These are phyloP conservation scores for Laothoe populi DNA, from an alignment of 2,888 invertebrate species.

Conservation along the genomic window DNA sequence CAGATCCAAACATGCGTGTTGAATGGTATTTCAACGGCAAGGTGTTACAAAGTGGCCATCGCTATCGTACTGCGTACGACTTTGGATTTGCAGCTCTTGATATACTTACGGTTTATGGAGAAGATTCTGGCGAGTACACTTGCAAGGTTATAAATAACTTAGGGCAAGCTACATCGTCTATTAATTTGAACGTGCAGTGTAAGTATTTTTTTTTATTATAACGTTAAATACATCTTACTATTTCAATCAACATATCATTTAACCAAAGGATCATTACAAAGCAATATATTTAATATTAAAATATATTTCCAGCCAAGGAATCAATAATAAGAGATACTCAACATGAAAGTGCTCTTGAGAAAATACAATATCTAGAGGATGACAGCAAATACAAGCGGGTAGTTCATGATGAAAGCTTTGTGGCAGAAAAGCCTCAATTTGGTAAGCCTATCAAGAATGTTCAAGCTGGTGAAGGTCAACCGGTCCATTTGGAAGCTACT, in stretches of 20 bases:
- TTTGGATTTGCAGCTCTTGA: slow-evolving; percentile 99
- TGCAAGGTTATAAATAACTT: slow-evolving; percentile 94
- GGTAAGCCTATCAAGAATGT: slow-evolving; percentile 94
- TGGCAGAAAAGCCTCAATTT: slow-evolving; percentile 95
- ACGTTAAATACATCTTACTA: neutral
- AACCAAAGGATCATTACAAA: too few species aligned
- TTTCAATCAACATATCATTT: too few species aligned
- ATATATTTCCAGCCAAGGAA: slow-evolving; percentile 87
- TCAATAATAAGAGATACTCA: slow-evolving; percentile 95
- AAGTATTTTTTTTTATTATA: slow-evolving; percentile 64
- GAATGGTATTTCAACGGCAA: slow-evolving; percentile 98
- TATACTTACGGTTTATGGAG: slow-evolving; percentile 95
- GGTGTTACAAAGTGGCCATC: slow-evolving; percentile 93
- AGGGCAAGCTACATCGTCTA: slow-evolving; percentile 93
- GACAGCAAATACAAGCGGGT: slow-evolving; percentile 90
- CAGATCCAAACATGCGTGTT: slow-evolving; percentile 94
- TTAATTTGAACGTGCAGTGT: slow-evolving; percentile 92
- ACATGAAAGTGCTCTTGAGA: slow-evolving; percentile 95
- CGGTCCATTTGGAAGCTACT: slow-evolving; percentile 96
- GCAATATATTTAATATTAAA: slow-evolving; percentile 13
- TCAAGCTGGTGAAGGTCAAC: slow-evolving; percentile 93
- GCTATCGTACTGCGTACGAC: slow-evolving; percentile 97
- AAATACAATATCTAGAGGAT: slow-evolving; percentile 96
- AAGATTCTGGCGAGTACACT: slow-evolving; percentile 97
- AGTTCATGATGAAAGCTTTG: slow-evolving; percentile 89